These are phyloP conservation scores for Bubo bubo DNA, from an alignment of 2,113 vertebrate genomes.

Conservation along the genomic window DNA sequence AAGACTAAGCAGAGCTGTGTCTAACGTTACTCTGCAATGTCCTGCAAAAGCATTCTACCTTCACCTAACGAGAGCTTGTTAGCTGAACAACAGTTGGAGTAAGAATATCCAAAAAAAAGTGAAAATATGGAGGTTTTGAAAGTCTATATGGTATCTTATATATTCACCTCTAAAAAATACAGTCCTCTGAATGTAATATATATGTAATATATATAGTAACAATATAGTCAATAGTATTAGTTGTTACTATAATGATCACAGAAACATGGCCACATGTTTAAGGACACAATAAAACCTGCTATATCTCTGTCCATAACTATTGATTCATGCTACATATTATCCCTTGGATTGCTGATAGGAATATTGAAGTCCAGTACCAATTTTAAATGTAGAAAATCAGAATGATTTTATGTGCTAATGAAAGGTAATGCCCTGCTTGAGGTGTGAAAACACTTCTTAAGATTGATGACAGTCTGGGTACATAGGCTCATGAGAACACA, in stretches of 20 bases:
- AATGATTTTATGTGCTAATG: not conserved
- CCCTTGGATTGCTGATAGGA: not conserved
- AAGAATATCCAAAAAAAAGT: not conserved
- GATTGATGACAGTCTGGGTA: not conserved
- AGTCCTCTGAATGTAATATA: not conserved
- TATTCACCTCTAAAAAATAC: not conserved
- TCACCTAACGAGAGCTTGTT: not conserved
- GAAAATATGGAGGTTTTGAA: not conserved
- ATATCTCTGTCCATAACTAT: not conserved
- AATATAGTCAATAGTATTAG: not conserved
- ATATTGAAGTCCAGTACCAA: not conserved
- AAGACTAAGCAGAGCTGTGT: not conserved
- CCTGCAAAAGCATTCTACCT: not conserved
- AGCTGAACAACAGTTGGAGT: not conserved
- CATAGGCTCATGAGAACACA: not conserved
- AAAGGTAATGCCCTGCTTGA: not conserved
- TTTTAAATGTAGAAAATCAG: not conserved
- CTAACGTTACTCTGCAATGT: not conserved
- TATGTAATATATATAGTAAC: not conserved
- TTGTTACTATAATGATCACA: not conserved
- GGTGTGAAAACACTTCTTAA: not conserved
- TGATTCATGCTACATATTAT: not conserved
- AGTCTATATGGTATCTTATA: not conserved
- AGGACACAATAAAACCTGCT: not conserved
- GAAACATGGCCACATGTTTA: not conserved